phyloP scores from a whole-genome alignment of 2,888 invertebrate species.

The Microdon myrmicae region DNA sequence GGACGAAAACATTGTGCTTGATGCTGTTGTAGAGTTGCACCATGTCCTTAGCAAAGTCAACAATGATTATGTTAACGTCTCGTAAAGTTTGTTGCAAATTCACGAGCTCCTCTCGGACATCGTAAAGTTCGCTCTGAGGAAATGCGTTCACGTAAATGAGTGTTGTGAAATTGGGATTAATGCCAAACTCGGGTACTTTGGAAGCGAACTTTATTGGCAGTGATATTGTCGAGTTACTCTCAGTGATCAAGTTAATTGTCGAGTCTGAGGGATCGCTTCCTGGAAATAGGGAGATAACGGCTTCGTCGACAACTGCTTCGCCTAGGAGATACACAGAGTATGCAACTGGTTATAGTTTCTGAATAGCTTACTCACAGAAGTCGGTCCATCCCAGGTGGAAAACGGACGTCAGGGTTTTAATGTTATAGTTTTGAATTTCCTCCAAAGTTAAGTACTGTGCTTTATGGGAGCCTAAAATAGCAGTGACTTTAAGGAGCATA shows the following conservation, averaged over 20 bases:
- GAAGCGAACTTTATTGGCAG: slow-evolving; percentile 60
- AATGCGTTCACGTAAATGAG: slow-evolving; percentile 61
- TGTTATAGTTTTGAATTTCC: slow-evolving; percentile 20
- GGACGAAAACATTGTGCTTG: slow-evolving; percentile 58
- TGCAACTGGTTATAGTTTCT: too few relatives aligned
- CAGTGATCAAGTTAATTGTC: slow-evolving; percentile 57
- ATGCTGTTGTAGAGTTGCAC: slow-evolving; percentile 60
- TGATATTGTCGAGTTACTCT: slow-evolving; percentile 59
- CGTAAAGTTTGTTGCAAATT: slow-evolving; percentile 57
- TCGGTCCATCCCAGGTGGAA: slow-evolving; percentile 14
- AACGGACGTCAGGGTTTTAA: slow-evolving; percentile 6
- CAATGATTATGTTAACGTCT: slow-evolving; percentile 60
- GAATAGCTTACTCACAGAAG: slow-evolving; percentile 19
- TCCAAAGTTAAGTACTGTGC: too few relatives aligned
- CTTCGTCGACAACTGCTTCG: slow-evolving; percentile 61
- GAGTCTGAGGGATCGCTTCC: slow-evolving; percentile 63
- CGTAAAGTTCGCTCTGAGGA: slow-evolving; percentile 57
- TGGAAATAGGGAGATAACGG: slow-evolving; percentile 59
- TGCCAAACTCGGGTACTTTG: slow-evolving; percentile 60
- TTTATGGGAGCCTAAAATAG: too few relatives aligned
- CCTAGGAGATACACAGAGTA: slow-evolving; percentile 47
- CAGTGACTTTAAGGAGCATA: too few relatives aligned
- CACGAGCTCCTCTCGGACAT: slow-evolving; percentile 59
- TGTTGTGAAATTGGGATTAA: slow-evolving; percentile 57
- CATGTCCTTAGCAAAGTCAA: slow-evolving; percentile 59